Evolutionary conservation across 1,140 invertebrate species (phyloP).

Genomic region (Solenopsis fugax): DNA sequence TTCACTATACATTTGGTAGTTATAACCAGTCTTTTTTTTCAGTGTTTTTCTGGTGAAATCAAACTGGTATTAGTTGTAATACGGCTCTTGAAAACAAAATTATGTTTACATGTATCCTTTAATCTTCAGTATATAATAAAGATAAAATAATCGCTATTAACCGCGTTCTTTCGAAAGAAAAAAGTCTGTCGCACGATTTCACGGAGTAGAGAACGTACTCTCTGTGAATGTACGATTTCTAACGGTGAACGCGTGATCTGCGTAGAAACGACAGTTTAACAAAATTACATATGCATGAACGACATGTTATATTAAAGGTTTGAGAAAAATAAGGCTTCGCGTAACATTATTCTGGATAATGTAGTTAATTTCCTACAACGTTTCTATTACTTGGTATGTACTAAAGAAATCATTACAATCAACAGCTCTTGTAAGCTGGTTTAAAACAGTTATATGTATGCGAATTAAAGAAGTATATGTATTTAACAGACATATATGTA

Average conservation of each 20-base stretch:
- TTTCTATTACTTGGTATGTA: neutral
- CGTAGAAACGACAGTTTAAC: neutral
- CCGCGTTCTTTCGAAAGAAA: conserved; percentile 14
- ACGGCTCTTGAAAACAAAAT: conserved; percentile 3
- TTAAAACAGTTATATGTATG: neutral
- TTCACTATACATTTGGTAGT: too few relatives aligned
- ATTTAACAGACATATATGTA: neutral
- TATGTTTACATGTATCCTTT: neutral
- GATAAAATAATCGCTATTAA: neutral
- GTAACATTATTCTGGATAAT: neutral
- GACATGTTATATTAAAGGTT: neutral
- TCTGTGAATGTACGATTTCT: neutral
- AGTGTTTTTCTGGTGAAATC: neutral
- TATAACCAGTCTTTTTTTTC: too few relatives aligned
- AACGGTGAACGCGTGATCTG: conserved; percentile 2
- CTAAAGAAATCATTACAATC: too few relatives aligned
- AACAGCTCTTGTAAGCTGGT: neutral
- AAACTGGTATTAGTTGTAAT: neutral
- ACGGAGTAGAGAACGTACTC: neutral
- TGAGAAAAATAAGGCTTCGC: neutral
- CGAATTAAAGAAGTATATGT: neutral
- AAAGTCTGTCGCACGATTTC: neutral
- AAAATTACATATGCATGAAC: conserved; percentile 8
- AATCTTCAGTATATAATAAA: neutral
- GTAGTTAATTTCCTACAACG: neutral